Percentiles rank a stretch among this genome's conserved stretches.
phyloP scores from a whole-genome alignment of 2,113 vertebrate genomes.

The Platichthys stellatus region DNA sequence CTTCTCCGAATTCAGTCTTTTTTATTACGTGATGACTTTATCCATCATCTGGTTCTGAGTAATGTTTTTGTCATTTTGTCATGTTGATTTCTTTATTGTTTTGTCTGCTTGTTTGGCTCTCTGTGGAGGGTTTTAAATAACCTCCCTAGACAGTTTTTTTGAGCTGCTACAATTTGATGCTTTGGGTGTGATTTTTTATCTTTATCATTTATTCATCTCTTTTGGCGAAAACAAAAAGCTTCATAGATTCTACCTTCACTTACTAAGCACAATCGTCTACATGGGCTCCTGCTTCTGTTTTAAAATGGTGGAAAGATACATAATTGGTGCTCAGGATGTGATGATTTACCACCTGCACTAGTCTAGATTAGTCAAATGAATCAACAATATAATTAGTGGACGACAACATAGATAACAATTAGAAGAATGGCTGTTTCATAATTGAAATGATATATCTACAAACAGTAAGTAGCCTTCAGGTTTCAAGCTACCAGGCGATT shows the following conservation, averaged over 20 bases:
- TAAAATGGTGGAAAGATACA: neutral
- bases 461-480: too few relatives aligned
- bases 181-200: neutral
- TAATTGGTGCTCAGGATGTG: neutral
- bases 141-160: neutral
- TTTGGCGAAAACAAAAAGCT: neutral
- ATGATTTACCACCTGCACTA: neutral
- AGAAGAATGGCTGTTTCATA: too few relatives aligned
- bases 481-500: too few relatives aligned
- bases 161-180: neutral
- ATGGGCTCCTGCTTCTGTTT: neutral
- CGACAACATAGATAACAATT: too few relatives aligned
- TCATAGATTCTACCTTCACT: neutral
- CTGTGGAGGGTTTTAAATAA: conserved; percentile 40
- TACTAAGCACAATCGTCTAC: neutral
- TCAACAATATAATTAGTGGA: too few relatives aligned
- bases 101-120: conserved; percentile 10
- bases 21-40: conserved; percentile 29
- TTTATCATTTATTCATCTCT: neutral
- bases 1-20: conserved; percentile 9
- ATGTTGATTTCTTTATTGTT: conserved; percentile 25
- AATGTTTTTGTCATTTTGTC: conserved; percentile 18
- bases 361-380: too few relatives aligned
- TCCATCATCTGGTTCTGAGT: conserved; percentile 19
- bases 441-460: too few relatives aligned